Evolutionary conservation across 2,888 invertebrate species (phyloP), one percentile per base, ranked within the genome.

Genomic region (Buathra laborator): DNA sequence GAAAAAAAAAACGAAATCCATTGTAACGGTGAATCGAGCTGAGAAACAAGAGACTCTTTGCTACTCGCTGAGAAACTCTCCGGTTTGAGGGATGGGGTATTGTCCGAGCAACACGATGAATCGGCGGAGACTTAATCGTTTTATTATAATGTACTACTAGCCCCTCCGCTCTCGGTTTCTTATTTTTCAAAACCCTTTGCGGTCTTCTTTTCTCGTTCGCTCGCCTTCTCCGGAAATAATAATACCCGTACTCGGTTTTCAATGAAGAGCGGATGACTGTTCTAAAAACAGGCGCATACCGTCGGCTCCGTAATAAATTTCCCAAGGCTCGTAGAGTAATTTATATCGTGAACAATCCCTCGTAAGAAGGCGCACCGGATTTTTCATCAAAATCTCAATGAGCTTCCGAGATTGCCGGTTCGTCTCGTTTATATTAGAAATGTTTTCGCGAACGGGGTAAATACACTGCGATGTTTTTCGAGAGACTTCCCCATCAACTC

Each of bases 281-380:
- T 44, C 71, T 37, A 16, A 44, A 70, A 53, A 32, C 44, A 6
- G 24, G 3, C 62, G 32, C 12, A 16, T n/a, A 37, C 37, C 44
- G 37, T 44, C 19, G n/a, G 53, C 5, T 43, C 1, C 16, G 37
- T 62, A 29, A 82, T 77, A 46, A 71, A 67, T 76, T 70, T 37
- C 43, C 19, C 19, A 14, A n/a, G 7, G 48, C 44, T 44, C 12
- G 24, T 53, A 56, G 64, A 77, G 71, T 59, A 77, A 83, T 83
- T 83, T 78, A n/a, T 37, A 24, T 78, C 44, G 24, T 64, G 64
- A 14, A 70, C 53, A 83, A 79, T 79, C 14, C 62, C 3, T 24
- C 19, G 19, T 9, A 48, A 70, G 19, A 76, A 46, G 59, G 48
- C 56, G 37, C 46, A 64, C 56, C 9, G 46, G 19, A 29, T 46